A percentile compares a stretch with the other conserved stretches of the same genome.
These are phyloP conservation scores for Caenorhabditis briggsae DNA, from an alignment of 1,140 invertebrate genomes.

Conservation along the genomic window DNA sequence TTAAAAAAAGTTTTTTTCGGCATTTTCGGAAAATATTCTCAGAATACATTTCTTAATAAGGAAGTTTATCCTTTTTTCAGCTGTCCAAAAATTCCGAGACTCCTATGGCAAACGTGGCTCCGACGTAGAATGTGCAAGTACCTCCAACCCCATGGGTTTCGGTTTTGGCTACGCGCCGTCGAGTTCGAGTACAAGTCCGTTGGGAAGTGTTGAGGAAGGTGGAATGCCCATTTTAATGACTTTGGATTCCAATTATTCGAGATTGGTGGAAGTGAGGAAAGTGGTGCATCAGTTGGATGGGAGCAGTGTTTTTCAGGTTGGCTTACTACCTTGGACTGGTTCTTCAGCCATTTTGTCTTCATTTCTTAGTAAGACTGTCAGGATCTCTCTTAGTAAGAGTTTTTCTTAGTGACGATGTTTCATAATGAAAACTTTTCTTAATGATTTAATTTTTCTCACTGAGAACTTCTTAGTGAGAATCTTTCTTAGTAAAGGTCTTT, in stretches of 20 bases:
- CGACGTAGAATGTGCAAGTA: neutral
- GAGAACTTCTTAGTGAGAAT: no score
- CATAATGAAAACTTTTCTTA: no score
- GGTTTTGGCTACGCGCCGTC: neutral
- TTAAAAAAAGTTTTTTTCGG: no score
- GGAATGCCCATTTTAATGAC: conserved; percentile 54
- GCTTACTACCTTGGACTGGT: neutral
- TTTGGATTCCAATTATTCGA: conserved; percentile 14
- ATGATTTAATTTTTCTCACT: no score
- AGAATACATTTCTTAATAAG: neutral
- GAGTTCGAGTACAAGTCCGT: neutral
- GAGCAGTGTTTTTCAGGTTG: conserved; percentile 52
- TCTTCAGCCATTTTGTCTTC: no score
- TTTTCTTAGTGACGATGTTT: no score
- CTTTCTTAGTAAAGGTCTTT: no score
- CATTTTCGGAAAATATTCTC: no score
- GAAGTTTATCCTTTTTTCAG: neutral
- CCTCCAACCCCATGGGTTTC: neutral
- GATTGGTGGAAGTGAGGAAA: conserved; percentile 39
- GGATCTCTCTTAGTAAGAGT: no score
- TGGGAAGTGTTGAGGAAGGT: conserved; percentile 45
- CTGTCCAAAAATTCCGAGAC: conserved; percentile 44
- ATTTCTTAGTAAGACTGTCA: neutral
- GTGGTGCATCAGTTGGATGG: conserved; percentile 46
- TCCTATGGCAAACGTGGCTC: conserved; percentile 38